These are phyloP conservation scores for Prorops nasuta DNA, from an alignment of 1,140 invertebrate species.

Conservation along the genomic window DNA sequence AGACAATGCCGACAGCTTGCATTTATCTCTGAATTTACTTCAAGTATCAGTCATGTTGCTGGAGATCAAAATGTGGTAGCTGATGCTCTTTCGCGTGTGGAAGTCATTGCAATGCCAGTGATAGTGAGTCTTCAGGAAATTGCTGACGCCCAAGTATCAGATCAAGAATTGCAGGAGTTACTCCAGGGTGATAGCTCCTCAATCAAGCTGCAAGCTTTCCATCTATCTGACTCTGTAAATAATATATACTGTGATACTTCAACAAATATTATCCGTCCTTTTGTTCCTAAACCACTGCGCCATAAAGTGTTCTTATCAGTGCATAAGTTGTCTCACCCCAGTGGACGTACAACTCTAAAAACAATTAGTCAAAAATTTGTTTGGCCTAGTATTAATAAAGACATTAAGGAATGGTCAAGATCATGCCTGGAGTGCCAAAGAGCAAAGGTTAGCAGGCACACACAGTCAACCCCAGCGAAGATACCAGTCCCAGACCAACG, in stretches of 20 bases:
- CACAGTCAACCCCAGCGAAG: background rate
- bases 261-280: background rate
- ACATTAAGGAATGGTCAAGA: background rate
- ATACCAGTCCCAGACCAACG: too few species aligned
- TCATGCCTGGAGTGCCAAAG: background rate
- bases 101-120: too few species aligned
- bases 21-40: too few species aligned
- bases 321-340: background rate
- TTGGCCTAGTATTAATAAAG: too few species aligned
- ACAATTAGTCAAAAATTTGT: background rate
- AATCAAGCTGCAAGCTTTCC: background rate
- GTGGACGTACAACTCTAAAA: background rate
- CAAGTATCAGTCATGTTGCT: too few species aligned
- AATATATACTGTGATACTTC: background rate
- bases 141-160: background rate
- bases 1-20: too few species aligned
- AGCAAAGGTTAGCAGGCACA: background rate
- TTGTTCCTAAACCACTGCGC: background rate
- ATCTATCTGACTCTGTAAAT: background rate
- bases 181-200: background rate
- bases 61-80: background rate
- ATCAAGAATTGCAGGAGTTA: background rate
- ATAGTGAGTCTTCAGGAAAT: too few species aligned
- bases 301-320: background rate
- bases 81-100: background rate